These are phyloP conservation scores for Spodoptera littoralis DNA, from an alignment of 2,888 invertebrate species.

Conservation along the genomic window DNA sequence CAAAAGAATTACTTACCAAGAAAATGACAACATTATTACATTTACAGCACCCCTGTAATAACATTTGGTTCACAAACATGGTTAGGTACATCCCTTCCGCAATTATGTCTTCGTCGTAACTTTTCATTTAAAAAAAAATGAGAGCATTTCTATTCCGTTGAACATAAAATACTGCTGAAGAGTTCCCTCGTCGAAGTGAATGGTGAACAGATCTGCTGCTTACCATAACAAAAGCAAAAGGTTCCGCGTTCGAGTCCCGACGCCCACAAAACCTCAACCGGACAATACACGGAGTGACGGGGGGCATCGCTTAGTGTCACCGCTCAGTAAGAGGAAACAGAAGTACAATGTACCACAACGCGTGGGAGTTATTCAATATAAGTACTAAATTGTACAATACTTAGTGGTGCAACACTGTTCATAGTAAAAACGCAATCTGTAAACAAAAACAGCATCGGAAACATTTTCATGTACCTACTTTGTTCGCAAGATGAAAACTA, in stretches of 20 bases:
- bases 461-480: no score
- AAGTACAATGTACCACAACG: slow-evolving; percentile 10
- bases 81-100: slow-evolving; percentile 53
- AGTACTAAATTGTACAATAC: no score
- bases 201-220: slow-evolving; percentile 48
- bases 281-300: slow-evolving; percentile 46
- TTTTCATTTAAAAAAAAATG: slow-evolving; percentile 34
- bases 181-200: slow-evolving; percentile 31
- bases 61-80: slow-evolving; percentile 27
- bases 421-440: no score
- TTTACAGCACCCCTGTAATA: slow-evolving; percentile 18
- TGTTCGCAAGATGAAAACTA: no score
- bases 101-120: slow-evolving; percentile 40
- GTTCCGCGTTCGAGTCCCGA: slow-evolving; percentile 27
- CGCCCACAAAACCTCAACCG: slow-evolving; percentile 29
- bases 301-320: slow-evolving; percentile 23
- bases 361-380: no score
- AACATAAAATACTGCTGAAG: slow-evolving; percentile 38
- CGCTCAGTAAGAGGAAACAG: slow-evolving; percentile 15
- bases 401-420: no score
- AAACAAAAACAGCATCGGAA: no score
- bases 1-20: slow-evolving; percentile 9
- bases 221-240: slow-evolving; percentile 56
- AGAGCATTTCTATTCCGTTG: slow-evolving; percentile 31
- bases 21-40: slow-evolving; percentile 22